A percentile compares a stretch with the other conserved stretches of the same genome.
Conservation (phyloP, 2,888 invertebrate species). For the Unio pictorum region DNA sequence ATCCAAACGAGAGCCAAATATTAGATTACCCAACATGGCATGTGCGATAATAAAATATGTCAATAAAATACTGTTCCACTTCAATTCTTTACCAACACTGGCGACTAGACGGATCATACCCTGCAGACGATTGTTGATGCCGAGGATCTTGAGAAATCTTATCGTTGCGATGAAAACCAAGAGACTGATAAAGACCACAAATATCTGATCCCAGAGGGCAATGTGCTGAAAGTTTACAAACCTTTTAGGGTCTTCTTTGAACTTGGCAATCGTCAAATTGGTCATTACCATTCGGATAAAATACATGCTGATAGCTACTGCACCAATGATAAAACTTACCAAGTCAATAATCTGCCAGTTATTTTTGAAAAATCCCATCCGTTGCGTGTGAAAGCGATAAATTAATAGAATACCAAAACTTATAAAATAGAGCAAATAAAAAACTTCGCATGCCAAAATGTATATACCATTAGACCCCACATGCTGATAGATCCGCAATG, state of each 20-base stretch:
- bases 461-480: constrained; percentile 38
- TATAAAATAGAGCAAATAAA: constrained; percentile 38
- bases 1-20: constrained; percentile 43
- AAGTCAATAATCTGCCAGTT: constrained; percentile 51
- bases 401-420: constrained; percentile 28
- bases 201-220: constrained; percentile 47
- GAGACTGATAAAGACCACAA: constrained; percentile 39
- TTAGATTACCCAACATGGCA: constrained; percentile 43
- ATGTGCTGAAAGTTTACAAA: constrained; percentile 58
- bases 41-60: constrained; percentile 39
- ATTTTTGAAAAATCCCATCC: constrained; percentile 31
- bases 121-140: constrained; percentile 47
- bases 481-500: constrained; percentile 47
- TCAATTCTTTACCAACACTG: constrained; percentile 38
- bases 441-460: constrained; percentile 40
- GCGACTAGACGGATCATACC: constrained; percentile 43
- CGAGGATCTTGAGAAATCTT: constrained; percentile 50
- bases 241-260: constrained; percentile 43
- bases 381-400: constrained; percentile 30
- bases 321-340: constrained; percentile 27
- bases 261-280: constrained; percentile 34
- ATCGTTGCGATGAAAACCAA: constrained; percentile 48
- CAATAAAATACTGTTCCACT: constrained; percentile 52
- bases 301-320: constrained; percentile 39
- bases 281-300: constrained; percentile 30